phyloP scores from a whole-genome alignment of 2,797 vertebrate genomes.

The Squalus acanthias region DNA sequence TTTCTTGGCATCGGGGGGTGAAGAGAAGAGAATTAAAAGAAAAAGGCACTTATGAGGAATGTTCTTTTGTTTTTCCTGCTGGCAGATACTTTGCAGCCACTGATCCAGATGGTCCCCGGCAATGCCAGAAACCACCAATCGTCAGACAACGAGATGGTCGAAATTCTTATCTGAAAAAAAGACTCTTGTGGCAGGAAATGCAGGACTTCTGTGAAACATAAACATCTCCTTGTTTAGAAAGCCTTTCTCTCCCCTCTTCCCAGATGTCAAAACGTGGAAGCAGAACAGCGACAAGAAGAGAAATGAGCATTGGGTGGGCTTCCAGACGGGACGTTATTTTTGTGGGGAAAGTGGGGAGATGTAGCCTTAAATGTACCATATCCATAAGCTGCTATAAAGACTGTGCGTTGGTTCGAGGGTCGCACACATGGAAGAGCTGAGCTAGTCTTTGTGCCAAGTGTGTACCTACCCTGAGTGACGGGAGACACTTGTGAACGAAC shows the following conservation, averaged over 20 bases:
- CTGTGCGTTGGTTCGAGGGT: slow-evolving; percentile 23
- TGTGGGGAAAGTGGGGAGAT: neutral
- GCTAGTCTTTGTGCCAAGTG: slow-evolving; percentile 48
- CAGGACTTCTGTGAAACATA: slow-evolving; percentile 21
- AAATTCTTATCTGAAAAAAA: slow-evolving; percentile 65
- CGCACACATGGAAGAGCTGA: slow-evolving; percentile 51
- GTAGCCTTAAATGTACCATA: neutral
- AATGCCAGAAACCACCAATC: slow-evolving; percentile 50
- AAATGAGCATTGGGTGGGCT: neutral
- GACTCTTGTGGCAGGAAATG: neutral
- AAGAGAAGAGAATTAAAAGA: neutral
- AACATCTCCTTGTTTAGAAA: neutral
- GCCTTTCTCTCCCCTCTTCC: neutral
- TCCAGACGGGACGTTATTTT: neutral
- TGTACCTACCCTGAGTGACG: neutral
- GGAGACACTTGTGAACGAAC: neutral
- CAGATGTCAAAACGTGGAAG: slow-evolving; percentile 9
- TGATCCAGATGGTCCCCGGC: slow-evolving; percentile 41
- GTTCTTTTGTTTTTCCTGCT: neutral
- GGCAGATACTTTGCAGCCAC: slow-evolving; percentile 49
- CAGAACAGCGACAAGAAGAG: slow-evolving; percentile 34
- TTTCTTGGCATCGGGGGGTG: neutral
- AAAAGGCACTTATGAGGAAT: neutral
- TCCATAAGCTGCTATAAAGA: slow-evolving; percentile 36
- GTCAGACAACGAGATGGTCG: slow-evolving; percentile 56